Percentiles rank a stretch among this genome's conserved stretches.
These are phyloP conservation scores for Stenodera caucasica DNA, from an alignment of 2,888 invertebrate species.

Conservation along the genomic window DNA sequence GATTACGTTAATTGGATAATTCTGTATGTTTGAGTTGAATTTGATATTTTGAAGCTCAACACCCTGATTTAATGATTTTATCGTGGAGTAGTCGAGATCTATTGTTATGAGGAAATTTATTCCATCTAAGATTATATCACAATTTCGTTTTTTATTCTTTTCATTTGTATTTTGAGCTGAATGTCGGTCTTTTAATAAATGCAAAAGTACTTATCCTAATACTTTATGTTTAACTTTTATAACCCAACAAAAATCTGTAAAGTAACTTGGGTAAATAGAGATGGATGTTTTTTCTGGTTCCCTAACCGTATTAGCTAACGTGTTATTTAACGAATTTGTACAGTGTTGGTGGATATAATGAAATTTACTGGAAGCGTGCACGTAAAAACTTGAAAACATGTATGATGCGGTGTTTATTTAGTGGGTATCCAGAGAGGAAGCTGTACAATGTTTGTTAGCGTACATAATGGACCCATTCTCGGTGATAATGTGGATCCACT, in stretches of 20 bases:
- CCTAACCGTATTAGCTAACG: not conserved
- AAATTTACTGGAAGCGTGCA: constrained; percentile 5
- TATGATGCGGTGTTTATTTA: constrained; percentile 5
- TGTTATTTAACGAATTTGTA: constrained; percentile 10
- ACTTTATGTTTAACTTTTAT: not conserved
- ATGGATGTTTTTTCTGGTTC: not conserved
- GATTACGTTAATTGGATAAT: too few species aligned
- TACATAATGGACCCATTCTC: constrained; percentile 20
- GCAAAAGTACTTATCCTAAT: not conserved
- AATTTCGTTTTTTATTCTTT: too few species aligned
- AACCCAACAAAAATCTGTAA: not conserved
- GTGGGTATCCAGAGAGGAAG: constrained; percentile 4
- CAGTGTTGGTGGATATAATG: not conserved
- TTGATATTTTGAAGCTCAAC: too few species aligned
- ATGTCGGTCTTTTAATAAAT: too few species aligned
- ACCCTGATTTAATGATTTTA: too few species aligned
- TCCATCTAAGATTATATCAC: too few species aligned
- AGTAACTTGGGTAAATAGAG: not conserved
- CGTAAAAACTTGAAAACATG: constrained; percentile 10
- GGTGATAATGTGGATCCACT: constrained; percentile 15
- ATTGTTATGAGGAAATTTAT: too few species aligned
- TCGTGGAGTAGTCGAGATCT: too few species aligned
- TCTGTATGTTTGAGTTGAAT: too few species aligned
- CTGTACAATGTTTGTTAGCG: constrained; percentile 8
- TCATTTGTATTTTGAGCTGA: too few species aligned